Evolutionary conservation across 2,888 invertebrate genomes (phyloP).

Genomic region (Ypsolopha sequella): DNA sequence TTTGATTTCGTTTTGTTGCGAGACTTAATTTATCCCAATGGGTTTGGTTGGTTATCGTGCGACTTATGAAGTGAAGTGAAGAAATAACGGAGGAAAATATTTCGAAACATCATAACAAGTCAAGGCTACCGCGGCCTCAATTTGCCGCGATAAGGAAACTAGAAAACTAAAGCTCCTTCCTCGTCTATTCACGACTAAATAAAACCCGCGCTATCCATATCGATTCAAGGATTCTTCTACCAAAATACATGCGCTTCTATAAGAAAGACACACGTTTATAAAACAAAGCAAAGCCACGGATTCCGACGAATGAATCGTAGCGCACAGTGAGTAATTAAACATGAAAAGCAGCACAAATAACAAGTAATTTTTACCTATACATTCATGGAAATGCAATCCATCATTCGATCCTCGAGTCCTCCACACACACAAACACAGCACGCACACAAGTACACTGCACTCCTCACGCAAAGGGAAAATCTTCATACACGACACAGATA

Average conservation of each 20-base stretch:
- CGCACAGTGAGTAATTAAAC: slow-evolving; percentile 26
- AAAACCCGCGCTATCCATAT: slow-evolving; percentile 31
- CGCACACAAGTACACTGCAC: slow-evolving; percentile 58
- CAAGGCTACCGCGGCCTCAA: slow-evolving; percentile 43
- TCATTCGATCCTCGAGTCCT: slow-evolving; percentile 17
- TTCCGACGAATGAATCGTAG: slow-evolving; percentile 20
- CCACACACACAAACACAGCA: slow-evolving; percentile 40
- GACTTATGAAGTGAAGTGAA: slow-evolving; percentile 29
- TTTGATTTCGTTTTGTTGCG: background rate
- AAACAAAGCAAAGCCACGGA: slow-evolving; percentile 36
- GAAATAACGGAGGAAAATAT: slow-evolving; percentile 27
- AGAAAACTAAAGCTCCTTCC: slow-evolving; percentile 28
- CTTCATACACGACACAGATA: slow-evolving; percentile 72
- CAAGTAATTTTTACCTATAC: slow-evolving; percentile 61
- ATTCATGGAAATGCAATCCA: slow-evolving; percentile 68
- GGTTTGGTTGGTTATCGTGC: too few relatives aligned
- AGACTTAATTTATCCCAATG: slow-evolving; percentile 5
- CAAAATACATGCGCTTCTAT: slow-evolving; percentile 32
- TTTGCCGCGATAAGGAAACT: slow-evolving; percentile 32
- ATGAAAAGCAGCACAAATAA: slow-evolving; percentile 31
- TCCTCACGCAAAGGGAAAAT: slow-evolving; percentile 71
- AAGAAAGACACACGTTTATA: slow-evolving; percentile 18
- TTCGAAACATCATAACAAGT: slow-evolving; percentile 31
- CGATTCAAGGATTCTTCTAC: slow-evolving; percentile 37
- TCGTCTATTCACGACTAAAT: slow-evolving; percentile 13